phyloP scores from a whole-genome alignment of 2,888 invertebrate genomes.

The Melieria picta region DNA sequence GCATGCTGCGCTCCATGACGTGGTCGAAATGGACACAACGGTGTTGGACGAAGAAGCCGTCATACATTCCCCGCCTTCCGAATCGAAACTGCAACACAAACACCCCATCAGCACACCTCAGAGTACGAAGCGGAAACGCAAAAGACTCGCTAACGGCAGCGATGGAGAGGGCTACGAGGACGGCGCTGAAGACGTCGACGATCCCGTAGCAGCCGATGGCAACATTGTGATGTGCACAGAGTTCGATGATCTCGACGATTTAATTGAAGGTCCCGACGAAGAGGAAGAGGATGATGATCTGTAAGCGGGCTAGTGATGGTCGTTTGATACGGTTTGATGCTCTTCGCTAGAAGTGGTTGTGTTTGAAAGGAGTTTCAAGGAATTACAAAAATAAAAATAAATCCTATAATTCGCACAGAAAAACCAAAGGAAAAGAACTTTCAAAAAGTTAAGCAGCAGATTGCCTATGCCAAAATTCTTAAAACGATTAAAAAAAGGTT shows the following conservation, averaged over 20 bases:
- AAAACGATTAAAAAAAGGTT: background rate
- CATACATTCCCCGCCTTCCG: conserved; percentile 33
- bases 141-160: conserved; percentile 38
- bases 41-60: conserved; percentile 14
- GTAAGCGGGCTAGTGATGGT: conserved; percentile 37
- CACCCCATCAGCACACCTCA: conserved; percentile 6
- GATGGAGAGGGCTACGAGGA: conserved; percentile 39
- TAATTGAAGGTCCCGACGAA: conserved; percentile 57
- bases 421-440: background rate
- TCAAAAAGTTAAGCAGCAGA: background rate
- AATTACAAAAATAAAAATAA: conserved; percentile 26
- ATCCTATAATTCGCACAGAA: conserved; percentile 13
- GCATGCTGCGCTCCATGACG: conserved; percentile 32
- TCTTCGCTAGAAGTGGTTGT: conserved; percentile 4
- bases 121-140: conserved; percentile 44
- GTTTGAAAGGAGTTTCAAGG: background rate
- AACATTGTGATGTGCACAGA: conserved; percentile 48
- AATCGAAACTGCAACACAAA: background rate
- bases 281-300: conserved; percentile 46
- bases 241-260: conserved; percentile 55
- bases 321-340: background rate
- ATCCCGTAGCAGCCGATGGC: conserved; percentile 45
- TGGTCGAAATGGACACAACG: conserved; percentile 40
- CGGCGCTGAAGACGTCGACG: conserved; percentile 44
- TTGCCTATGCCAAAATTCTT: conserved; percentile 2